Conservation (phyloP, 2,888 invertebrate genomes). For the Stratiomys singularior region DNA sequence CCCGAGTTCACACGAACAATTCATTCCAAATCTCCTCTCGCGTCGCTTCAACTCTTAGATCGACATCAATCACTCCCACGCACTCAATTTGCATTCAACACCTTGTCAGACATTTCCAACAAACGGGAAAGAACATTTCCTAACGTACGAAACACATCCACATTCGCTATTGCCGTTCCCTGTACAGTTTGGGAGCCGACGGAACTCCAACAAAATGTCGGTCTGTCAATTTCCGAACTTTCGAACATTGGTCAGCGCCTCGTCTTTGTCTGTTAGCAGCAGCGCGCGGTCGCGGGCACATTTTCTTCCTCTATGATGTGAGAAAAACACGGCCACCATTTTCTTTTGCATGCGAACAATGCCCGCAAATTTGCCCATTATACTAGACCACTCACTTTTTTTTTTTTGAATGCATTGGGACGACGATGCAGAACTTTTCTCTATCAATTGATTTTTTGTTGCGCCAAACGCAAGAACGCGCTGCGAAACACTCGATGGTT, state of each 20-base stretch:
- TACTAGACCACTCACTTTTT: slow-evolving; percentile 2
- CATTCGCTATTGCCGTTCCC: neutral
- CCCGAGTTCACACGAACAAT: too few relatives aligned
- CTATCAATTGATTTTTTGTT: slow-evolving; percentile 8
- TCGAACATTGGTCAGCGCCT: slow-evolving; percentile 46
- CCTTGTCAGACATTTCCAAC: neutral
- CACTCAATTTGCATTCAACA: neutral
- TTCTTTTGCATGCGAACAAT: slow-evolving; percentile 31
- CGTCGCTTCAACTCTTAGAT: too few relatives aligned
- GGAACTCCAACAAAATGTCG: slow-evolving; percentile 21
- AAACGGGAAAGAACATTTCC: too few relatives aligned
- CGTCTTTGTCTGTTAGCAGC: slow-evolving; percentile 19
- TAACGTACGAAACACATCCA: neutral
- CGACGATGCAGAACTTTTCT: neutral
- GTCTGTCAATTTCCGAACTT: slow-evolving; percentile 37
- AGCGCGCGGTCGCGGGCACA: slow-evolving; percentile 27
- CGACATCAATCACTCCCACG: slow-evolving; percentile 1
- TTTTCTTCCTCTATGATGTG: slow-evolving; percentile 19
- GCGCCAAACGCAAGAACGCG: neutral
- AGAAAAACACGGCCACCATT: slow-evolving; percentile 42
- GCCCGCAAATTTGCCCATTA: slow-evolving; percentile 4
- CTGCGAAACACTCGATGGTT: slow-evolving; percentile 11
- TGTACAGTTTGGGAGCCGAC: neutral
- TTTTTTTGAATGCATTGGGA: slow-evolving; percentile 10
- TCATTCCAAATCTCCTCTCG: too few relatives aligned